phyloP scores from a whole-genome alignment of 2,113 vertebrate species.

The Accipiter cooperii region DNA sequence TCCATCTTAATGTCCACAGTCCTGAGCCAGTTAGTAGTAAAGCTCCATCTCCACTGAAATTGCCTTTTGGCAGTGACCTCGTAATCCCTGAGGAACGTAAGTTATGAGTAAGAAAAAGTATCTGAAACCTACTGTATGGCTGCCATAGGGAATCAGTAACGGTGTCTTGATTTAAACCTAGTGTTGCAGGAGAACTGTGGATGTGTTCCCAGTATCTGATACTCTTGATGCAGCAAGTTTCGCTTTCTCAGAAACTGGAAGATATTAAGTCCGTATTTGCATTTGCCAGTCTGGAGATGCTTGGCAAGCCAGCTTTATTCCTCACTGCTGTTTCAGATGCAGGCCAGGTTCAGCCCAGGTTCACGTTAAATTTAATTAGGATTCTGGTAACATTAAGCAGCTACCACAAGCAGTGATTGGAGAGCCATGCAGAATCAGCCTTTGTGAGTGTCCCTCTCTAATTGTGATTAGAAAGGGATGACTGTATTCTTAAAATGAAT shows the following conservation, averaged over 20 bases:
- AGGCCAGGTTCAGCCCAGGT: background rate
- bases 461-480: background rate
- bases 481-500: background rate
- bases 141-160: background rate
- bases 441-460: background rate
- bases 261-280: background rate
- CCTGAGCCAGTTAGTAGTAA: background rate
- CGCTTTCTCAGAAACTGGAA: background rate
- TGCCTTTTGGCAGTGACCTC: background rate
- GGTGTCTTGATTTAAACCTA: background rate
- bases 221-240: background rate
- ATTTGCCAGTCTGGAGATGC: background rate
- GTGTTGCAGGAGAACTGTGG: background rate
- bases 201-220: background rate
- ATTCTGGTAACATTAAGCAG: background rate
- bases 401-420: background rate
- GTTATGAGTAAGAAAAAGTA: background rate
- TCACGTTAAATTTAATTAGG: background rate
- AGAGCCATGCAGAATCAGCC: background rate
- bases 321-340: background rate
- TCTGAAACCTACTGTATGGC: background rate
- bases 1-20: background rate
- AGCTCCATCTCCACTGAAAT: background rate
- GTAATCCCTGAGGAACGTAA: background rate
- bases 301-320: background rate